phyloP scores from a whole-genome alignment of 2,888 invertebrate species.

The Esperia sulphurella region DNA sequence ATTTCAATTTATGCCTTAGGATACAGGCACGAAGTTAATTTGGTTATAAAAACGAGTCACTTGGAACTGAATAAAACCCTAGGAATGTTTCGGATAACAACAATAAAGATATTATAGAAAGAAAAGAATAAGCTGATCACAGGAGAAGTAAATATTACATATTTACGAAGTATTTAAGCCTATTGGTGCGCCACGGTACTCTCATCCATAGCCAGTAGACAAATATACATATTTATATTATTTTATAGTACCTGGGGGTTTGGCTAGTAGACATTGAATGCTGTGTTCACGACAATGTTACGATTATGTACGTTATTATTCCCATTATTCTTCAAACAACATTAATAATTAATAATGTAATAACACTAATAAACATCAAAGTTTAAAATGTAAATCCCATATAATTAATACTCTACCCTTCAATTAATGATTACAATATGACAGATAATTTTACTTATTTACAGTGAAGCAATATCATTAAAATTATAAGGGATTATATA shows the following conservation, averaged over 20 bases:
- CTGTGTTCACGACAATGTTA: constrained; percentile 45
- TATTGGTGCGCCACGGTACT: constrained; percentile 45
- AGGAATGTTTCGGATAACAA: constrained; percentile 71
- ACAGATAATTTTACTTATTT: constrained; percentile 59
- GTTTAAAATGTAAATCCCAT: constrained; percentile 53
- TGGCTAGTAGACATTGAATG: constrained; percentile 31
- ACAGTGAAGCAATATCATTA: constrained; percentile 55
- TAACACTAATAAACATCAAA: constrained; percentile 65
- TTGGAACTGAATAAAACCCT: constrained; percentile 54
- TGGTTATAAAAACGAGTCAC: constrained; percentile 36
- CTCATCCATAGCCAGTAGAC: constrained; percentile 22
- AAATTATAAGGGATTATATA: constrained; percentile 37
- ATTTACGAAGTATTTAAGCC: constrained; percentile 58
- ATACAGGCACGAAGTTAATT: constrained; percentile 56
- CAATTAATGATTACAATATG: constrained; percentile 54
- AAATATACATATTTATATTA: constrained; percentile 25
- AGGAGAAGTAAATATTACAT: constrained; percentile 71
- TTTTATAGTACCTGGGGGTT: constrained; percentile 5
- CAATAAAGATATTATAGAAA: constrained; percentile 57
- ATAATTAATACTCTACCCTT: constrained; percentile 49
- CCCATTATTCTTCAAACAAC: constrained; percentile 54
- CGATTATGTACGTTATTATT: constrained; percentile 31
- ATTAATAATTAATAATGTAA: constrained; percentile 53
- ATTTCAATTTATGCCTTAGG: constrained; percentile 42
- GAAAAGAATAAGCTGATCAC: constrained; percentile 66